Evolutionary conservation across 2,113 vertebrate species (phyloP).

Genomic region (Carassius gibelio): DNA sequence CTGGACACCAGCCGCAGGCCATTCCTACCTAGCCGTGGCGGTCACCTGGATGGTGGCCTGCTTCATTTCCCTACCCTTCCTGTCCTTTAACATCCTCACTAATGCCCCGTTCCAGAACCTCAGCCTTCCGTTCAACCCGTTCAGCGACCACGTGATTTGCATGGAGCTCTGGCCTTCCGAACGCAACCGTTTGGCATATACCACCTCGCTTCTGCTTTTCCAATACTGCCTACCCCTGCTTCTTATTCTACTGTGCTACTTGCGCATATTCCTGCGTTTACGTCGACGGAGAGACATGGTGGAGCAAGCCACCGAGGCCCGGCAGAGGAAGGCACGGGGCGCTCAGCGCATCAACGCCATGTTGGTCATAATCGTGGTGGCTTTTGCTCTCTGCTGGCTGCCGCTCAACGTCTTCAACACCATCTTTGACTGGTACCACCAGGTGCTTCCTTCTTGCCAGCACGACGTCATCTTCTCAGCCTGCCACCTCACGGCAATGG

Average conservation of each 20-base stretch:
- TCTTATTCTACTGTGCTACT: conserved; percentile 86
- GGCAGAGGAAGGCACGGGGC: conserved; percentile 73
- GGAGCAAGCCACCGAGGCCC: conserved; percentile 73
- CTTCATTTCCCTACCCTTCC: conserved; percentile 86
- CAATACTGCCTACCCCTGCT: conserved; percentile 86
- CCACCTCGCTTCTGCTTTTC: conserved; percentile 84
- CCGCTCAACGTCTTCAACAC: conserved; percentile 91
- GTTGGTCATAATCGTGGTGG: conserved; percentile 82
- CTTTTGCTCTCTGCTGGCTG: conserved; percentile 89
- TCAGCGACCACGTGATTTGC: conserved; percentile 81
- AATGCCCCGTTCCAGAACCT: conserved; percentile 78
- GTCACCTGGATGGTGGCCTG: conserved; percentile 84
- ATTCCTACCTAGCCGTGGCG: conserved; percentile 87
- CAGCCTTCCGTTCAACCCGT: conserved; percentile 75
- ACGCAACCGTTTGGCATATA: conserved; percentile 79
- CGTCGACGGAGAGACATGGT: conserved; percentile 79
- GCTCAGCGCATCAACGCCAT: conserved; percentile 80
- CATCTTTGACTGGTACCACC: conserved; percentile 90
- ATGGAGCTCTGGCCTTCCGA: conserved; percentile 82
- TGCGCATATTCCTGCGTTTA: conserved; percentile 85
- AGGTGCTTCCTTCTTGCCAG: conserved; percentile 79
- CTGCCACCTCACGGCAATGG: conserved; percentile 91
- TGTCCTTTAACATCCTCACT: conserved; percentile 79
- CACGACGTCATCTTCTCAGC: conserved; percentile 87
- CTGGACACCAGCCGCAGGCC: conserved; percentile 86